Conservation (phyloP, 2,888 invertebrate species). For the Bembecia ichneumoniformis region DNA sequence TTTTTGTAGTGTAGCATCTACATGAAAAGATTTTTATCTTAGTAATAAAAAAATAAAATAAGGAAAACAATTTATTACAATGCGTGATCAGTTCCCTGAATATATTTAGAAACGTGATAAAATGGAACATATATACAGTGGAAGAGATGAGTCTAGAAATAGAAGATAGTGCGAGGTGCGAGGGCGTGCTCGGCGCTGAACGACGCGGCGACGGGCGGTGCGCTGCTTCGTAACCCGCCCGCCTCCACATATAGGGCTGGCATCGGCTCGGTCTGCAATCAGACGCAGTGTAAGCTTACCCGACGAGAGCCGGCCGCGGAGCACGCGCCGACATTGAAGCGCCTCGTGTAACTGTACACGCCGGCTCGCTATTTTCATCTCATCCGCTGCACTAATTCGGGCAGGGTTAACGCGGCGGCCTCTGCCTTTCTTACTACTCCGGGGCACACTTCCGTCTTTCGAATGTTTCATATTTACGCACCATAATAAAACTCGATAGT, state of each 20-base stretch:
- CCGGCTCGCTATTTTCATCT: slow-evolving; percentile 67
- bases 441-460: slow-evolving; percentile 60
- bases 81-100: slow-evolving; percentile 8
- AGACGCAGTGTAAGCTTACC: slow-evolving; percentile 62
- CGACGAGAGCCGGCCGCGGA: slow-evolving; percentile 41
- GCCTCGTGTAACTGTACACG: slow-evolving; percentile 69
- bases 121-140: slow-evolving; percentile 55
- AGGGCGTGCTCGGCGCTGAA: slow-evolving; percentile 33
- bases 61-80: too few species aligned
- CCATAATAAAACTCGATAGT: slow-evolving; percentile 7
- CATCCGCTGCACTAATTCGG: slow-evolving; percentile 71
- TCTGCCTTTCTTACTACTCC: slow-evolving; percentile 49
- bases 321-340: slow-evolving; percentile 61
- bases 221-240: slow-evolving; percentile 24
- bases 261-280: slow-evolving; percentile 56
- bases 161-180: slow-evolving; percentile 38
- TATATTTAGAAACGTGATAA: slow-evolving; percentile 60
- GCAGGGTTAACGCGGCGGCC: slow-evolving; percentile 69
- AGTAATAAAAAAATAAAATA: too few species aligned
- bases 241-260: slow-evolving; percentile 64
- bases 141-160: slow-evolving; percentile 63
- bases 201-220: slow-evolving; percentile 15
- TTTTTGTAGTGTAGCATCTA: too few species aligned
- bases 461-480: slow-evolving; percentile 46
- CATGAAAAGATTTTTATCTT: not conserved